Evolutionary conservation across 35 echinoderm and acorn worm genomes (phyloP).

Genomic region (Apostichopus parvimensis): DNA sequence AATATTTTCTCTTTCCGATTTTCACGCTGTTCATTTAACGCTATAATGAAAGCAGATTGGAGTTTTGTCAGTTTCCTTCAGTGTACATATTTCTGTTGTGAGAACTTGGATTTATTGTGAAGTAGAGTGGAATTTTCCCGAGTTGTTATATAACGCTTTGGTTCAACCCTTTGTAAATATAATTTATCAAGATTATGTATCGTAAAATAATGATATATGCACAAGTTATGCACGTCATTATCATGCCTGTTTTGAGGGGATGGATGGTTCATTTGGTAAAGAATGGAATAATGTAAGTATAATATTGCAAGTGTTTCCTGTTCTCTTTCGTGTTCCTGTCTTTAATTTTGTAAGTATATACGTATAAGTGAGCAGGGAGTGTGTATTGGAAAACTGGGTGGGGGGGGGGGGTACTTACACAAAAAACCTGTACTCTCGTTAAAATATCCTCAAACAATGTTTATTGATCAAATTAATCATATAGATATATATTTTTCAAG

Average conservation of each 20-base stretch:
- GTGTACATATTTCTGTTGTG: background rate
- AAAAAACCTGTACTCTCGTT: too few species aligned
- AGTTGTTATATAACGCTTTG: slow-evolving; percentile 5
- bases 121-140: background rate
- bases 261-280: slow-evolving; percentile 34
- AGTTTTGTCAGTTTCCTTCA: background rate
- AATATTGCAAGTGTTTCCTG: background rate
- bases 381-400: too few species aligned
- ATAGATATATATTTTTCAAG: too few species aligned
- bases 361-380: too few species aligned
- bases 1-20: background rate
- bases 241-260: slow-evolving; percentile 33
- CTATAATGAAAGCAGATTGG: background rate
- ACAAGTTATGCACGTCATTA: background rate
- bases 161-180: slow-evolving; percentile 14
- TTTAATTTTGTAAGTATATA: too few species aligned
- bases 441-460: too few species aligned
- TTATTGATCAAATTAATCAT: too few species aligned
- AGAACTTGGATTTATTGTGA: slow-evolving; percentile 9
- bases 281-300: slow-evolving; percentile 18
- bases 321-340: too few species aligned
- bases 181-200: slow-evolving; percentile 29
- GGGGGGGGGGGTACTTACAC: too few species aligned
- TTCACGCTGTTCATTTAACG: background rate
- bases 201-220: background rate